Evolutionary conservation across 2,113 vertebrate species (phyloP).

Genomic region (Talpa occidentalis): DNA sequence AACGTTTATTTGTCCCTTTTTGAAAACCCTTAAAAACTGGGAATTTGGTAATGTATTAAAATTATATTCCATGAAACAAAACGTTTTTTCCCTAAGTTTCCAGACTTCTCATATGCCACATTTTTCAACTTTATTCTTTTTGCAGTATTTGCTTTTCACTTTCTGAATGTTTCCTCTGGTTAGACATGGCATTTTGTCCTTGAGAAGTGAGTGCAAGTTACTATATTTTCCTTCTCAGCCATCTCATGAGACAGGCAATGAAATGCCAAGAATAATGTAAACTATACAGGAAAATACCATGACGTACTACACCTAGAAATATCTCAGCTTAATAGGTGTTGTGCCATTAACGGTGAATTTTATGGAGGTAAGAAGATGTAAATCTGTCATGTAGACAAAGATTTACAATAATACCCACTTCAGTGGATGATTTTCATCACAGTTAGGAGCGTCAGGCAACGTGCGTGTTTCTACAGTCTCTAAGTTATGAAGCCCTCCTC

Average conservation of each 20-base stretch:
- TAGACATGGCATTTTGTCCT: constrained; percentile 83
- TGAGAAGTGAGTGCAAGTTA: constrained; percentile 84
- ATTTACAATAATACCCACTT: constrained; percentile 85
- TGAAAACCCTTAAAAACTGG: background rate
- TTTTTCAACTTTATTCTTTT: constrained; percentile 81
- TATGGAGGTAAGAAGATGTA: constrained; percentile 85
- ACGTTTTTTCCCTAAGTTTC: constrained; percentile 54
- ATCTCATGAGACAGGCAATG: constrained; percentile 80
- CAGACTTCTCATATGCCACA: constrained; percentile 37
- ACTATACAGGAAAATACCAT: constrained; percentile 86
- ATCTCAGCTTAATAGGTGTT: constrained; percentile 88
- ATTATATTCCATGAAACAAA: constrained; percentile 61
- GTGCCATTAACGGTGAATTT: constrained; percentile 87
- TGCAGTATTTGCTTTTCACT: constrained; percentile 78
- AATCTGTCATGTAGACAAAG: constrained; percentile 87
- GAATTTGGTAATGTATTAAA: constrained; percentile 67
- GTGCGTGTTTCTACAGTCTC: constrained; percentile 73
- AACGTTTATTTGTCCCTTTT: constrained; percentile 9
- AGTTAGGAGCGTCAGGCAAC: constrained; percentile 80
- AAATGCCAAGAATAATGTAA: constrained; percentile 86
- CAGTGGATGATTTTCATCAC: constrained; percentile 84
- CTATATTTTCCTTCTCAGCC: constrained; percentile 82
- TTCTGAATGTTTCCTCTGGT: constrained; percentile 73
- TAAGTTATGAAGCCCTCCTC: constrained; percentile 74
- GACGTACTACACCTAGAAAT: constrained; percentile 85